Percentiles rank a stretch among this genome's conserved stretches.
Conservation (phyloP, 2,797 vertebrate species). For the Ceyx erithaca region DNA sequence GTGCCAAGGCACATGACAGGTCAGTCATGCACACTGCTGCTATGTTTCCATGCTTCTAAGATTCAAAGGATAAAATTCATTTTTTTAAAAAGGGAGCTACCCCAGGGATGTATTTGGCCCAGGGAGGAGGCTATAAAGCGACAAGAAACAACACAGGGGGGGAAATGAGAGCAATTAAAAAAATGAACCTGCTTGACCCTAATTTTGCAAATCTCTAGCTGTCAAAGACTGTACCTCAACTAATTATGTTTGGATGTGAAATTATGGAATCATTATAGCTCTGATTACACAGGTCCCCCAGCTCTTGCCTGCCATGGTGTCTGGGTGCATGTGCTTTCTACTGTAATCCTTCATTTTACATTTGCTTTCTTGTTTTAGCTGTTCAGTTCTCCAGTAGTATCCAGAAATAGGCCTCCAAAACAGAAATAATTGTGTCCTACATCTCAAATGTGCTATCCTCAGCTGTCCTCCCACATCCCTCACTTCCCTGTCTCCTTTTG, state of each 20-base stretch:
- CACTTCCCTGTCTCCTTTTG: constrained; percentile 17
- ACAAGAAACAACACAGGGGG: constrained; percentile 34
- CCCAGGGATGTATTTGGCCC: constrained; percentile 40
- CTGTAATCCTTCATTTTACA: neutral
- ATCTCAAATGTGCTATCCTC: constrained; percentile 38
- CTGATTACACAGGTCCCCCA: constrained; percentile 61
- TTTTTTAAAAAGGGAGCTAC: neutral
- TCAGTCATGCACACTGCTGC: constrained; percentile 44
- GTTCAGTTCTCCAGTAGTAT: neutral
- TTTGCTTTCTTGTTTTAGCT: constrained; percentile 30
- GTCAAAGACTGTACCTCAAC: constrained; percentile 46
- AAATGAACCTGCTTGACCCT: constrained; percentile 66
- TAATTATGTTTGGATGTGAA: constrained; percentile 57
- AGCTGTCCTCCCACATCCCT: constrained; percentile 15
- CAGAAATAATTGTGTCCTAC: constrained; percentile 11
- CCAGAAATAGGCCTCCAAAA: constrained; percentile 39
- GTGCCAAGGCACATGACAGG: neutral
- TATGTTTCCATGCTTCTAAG: neutral
- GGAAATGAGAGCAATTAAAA: constrained; percentile 73
- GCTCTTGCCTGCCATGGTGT: constrained; percentile 53
- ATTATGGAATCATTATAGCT: constrained; percentile 66
- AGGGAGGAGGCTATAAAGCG: constrained; percentile 18
- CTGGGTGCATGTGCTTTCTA: constrained; percentile 31
- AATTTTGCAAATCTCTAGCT: constrained; percentile 58
- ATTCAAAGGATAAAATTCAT: constrained; percentile 5